Evolutionary conservation across 2,797 vertebrate species (phyloP).

Genomic region (Falco columbarius): DNA sequence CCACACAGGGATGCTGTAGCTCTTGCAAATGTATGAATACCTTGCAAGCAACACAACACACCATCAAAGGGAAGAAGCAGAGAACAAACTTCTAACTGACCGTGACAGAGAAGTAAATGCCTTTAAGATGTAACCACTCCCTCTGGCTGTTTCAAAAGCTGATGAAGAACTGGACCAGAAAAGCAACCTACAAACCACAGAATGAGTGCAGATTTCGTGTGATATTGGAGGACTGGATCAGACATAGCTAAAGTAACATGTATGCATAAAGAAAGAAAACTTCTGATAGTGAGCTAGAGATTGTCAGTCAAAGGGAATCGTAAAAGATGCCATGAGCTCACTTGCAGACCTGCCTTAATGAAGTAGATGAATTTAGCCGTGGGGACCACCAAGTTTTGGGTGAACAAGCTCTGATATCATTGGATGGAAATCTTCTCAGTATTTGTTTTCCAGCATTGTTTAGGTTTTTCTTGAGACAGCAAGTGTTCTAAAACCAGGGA

Average conservation of each 20-base stretch:
- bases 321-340: neutral
- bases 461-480: neutral
- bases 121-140: neutral
- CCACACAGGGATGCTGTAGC: neutral
- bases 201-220: neutral
- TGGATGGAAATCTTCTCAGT: neutral
- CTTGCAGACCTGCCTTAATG: neutral
- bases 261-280: neutral
- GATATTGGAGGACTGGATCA: neutral
- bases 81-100: neutral
- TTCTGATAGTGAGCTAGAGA: neutral
- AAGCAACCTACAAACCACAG: neutral
- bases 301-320: neutral
- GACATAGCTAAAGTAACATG: neutral
- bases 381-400: neutral
- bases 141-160: neutral
- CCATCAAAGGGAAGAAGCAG: neutral
- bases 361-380: neutral
- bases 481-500: neutral
- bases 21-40: neutral
- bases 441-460: neutral
- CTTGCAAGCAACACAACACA: neutral
- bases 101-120: neutral
- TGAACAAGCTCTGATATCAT: neutral
- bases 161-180: neutral